These are phyloP conservation scores for Dendronephthya gigantea DNA, from an alignment of 64 coral and sea anemone species.

Conservation along the genomic window DNA sequence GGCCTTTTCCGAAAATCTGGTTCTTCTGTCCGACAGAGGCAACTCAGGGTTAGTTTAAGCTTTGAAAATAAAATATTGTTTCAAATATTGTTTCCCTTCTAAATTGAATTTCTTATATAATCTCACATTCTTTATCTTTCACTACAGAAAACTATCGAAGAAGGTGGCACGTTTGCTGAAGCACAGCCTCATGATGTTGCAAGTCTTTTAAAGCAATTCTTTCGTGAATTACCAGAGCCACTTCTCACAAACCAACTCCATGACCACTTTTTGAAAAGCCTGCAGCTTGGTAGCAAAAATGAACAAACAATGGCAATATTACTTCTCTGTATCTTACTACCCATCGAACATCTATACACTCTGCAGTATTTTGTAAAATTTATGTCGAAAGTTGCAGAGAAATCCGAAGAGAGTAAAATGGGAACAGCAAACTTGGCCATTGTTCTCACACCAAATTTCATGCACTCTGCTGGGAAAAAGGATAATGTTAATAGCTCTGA, in stretches of 20 bases:
- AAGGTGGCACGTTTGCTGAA: conserved; percentile 53
- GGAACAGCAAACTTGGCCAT: conserved; percentile 80
- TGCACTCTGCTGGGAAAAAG: conserved; percentile 58
- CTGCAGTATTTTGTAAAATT: conserved; percentile 82
- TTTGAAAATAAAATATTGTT: not conserved
- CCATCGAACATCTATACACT: conserved; percentile 60
- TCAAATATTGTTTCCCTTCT: not conserved
- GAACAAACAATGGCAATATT: conserved; percentile 48
- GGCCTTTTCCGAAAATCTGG: conserved; percentile 97
- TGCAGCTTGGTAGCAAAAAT: conserved; percentile 46
- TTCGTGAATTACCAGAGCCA: conserved; percentile 77
- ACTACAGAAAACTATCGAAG: conserved; percentile 64
- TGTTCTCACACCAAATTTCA: conserved; percentile 86
- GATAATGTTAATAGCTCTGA: conserved; percentile 60
- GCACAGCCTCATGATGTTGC: conserved; percentile 94
- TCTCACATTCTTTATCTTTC: not conserved
- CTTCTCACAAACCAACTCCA: conserved; percentile 65
- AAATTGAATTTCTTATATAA: not conserved
- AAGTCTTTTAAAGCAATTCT: conserved; percentile 91
- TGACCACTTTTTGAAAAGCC: conserved; percentile 68
- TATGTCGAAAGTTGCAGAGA: conserved; percentile 60
- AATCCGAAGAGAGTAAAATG: conserved; percentile 76
- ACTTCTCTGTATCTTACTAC: conserved; percentile 68
- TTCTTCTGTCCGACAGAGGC: conserved; percentile 76
- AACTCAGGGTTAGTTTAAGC: conserved; percentile 49